Percentiles rank a stretch among this genome's conserved stretches.
These are phyloP conservation scores for Hermatobates lingyangjiaoensis DNA, from an alignment of 1,140 invertebrate genomes.

Conservation along the genomic window DNA sequence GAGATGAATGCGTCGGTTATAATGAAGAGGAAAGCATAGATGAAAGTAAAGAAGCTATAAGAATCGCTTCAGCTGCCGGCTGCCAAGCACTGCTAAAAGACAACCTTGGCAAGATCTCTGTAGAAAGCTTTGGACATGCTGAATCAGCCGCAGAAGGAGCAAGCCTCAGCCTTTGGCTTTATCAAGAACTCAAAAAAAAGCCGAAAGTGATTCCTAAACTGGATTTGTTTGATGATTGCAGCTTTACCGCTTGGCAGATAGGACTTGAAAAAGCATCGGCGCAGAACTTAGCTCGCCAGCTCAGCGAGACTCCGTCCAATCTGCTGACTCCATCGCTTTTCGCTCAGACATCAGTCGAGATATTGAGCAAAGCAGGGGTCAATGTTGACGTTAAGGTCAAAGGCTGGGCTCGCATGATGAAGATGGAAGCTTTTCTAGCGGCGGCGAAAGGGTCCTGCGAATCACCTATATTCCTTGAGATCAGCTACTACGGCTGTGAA, in stretches of 20 bases:
- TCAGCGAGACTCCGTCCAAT: slow-evolving; percentile 44
- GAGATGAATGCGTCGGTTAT: slow-evolving; percentile 24
- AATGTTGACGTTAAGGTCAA: slow-evolving; percentile 30
- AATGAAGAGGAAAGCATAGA: slow-evolving; percentile 28
- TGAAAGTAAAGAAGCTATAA: slow-evolving; percentile 27
- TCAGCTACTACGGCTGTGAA: slow-evolving; percentile 28
- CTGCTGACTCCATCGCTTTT: slow-evolving; percentile 40
- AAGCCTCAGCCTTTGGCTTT: slow-evolving; percentile 25
- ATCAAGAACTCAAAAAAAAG: slow-evolving; percentile 28
- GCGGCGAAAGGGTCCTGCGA: slow-evolving; percentile 39
- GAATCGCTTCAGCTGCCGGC: slow-evolving; percentile 28
- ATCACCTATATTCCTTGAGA: slow-evolving; percentile 38
- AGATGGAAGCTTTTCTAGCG: slow-evolving; percentile 42
- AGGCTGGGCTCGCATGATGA: slow-evolving; percentile 35
- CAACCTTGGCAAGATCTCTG: slow-evolving; percentile 23
- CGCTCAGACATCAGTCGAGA: slow-evolving; percentile 28
- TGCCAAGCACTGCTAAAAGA: slow-evolving; percentile 22
- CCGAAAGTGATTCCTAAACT: slow-evolving; percentile 12
- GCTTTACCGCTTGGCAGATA: slow-evolving; percentile 31
- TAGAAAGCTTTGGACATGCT: slow-evolving; percentile 31
- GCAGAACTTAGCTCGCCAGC: slow-evolving; percentile 37
- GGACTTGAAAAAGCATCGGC: slow-evolving; percentile 34
- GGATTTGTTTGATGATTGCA: slow-evolving; percentile 19
- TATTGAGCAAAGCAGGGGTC: slow-evolving; percentile 26
- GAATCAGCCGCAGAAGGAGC: slow-evolving; percentile 33